Evolutionary conservation across 2,797 vertebrate genomes (phyloP), one percentile per base, ranked within the genome.

Genomic region (Cottoperca gobio): DNA sequence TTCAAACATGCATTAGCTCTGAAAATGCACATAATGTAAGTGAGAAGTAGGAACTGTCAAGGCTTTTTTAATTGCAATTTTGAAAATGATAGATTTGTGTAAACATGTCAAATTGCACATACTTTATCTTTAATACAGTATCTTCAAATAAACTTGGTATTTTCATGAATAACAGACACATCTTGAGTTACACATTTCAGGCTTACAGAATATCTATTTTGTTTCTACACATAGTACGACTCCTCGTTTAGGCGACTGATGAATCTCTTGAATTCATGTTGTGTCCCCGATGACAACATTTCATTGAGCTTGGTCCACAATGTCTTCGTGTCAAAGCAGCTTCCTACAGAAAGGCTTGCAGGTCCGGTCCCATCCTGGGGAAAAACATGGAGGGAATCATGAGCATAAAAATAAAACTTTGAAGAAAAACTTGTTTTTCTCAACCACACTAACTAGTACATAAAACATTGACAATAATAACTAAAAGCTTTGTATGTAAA

Each of bases 391-490:
- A 87, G 59, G n/a, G 4, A 75, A 80, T 67, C 43, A 86, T 90
- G 86, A 87, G 77, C 71, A 86, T 79, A 49, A 84, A 42, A 88
- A 84, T 83, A n/a, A 21, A 81, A 72, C 53, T 43, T 62, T 21
- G 52, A 33, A n/a, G n/a, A n/a, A n/a, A n/a, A n/a, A n/a, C n/a
- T n/a, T n/a, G n/a, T n/a, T n/a, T 57, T n/a, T n/a, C n/a, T n/a
- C n/a, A n/a, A n/a, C n/a, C n/a, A n/a, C n/a, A n/a, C n/a, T 19
- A 37, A 33, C 28, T 17, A 23, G 0, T 11, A 21, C n/a, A 28
- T 55, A 17, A 28, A 52, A 40, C 3, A 13, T 49, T 62, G 40
- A 3, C 13, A 40, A 69, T 46, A 52, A 58, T 61, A 52, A 45
- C 76, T n/a, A 60, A 75, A 73, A 48, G 11, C 13, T 53, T 26